A percentile compares a stretch with the other conserved stretches of the same genome.
phyloP scores from a whole-genome alignment of 2,113 vertebrate species.

The Stictonetta naevosa region DNA sequence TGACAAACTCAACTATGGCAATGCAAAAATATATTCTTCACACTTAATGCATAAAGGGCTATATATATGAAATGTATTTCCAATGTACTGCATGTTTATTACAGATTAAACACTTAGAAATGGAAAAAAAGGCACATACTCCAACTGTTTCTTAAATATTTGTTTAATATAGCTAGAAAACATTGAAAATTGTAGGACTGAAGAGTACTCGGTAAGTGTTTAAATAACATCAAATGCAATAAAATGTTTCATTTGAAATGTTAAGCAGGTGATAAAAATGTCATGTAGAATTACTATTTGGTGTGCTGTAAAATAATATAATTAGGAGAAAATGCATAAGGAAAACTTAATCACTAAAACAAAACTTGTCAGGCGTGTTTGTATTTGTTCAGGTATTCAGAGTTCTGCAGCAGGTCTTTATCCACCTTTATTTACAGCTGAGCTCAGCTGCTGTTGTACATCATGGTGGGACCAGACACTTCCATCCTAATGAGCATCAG shows the following conservation, averaged over 20 bases:
- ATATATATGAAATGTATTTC: constrained; percentile 63
- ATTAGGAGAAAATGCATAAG: constrained; percentile 45
- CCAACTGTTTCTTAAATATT: constrained; percentile 74
- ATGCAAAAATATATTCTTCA: constrained; percentile 70
- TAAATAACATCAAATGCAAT: constrained; percentile 77
- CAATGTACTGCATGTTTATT: constrained; percentile 70
- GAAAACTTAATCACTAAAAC: constrained; percentile 6
- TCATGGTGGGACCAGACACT: background rate
- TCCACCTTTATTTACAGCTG: background rate
- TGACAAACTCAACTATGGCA: constrained; percentile 63
- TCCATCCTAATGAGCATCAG: accelerated
- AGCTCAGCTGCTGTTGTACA: accelerated
- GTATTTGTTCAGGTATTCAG: background rate
- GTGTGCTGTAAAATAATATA: constrained; percentile 20
- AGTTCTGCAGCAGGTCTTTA: background rate
- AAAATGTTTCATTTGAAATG: constrained; percentile 76
- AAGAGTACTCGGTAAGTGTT: constrained; percentile 75
- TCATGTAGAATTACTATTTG: constrained; percentile 59
- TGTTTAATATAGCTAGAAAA: constrained; percentile 72
- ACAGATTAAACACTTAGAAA: constrained; percentile 76
- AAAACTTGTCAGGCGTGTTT: background rate
- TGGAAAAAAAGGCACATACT: constrained; percentile 37
- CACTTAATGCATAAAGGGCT: constrained; percentile 58
- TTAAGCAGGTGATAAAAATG: constrained; percentile 75
- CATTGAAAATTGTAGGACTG: constrained; percentile 60